Evolutionary conservation across 2,888 invertebrate genomes (phyloP).

Genomic region (Phalera bucephala): DNA sequence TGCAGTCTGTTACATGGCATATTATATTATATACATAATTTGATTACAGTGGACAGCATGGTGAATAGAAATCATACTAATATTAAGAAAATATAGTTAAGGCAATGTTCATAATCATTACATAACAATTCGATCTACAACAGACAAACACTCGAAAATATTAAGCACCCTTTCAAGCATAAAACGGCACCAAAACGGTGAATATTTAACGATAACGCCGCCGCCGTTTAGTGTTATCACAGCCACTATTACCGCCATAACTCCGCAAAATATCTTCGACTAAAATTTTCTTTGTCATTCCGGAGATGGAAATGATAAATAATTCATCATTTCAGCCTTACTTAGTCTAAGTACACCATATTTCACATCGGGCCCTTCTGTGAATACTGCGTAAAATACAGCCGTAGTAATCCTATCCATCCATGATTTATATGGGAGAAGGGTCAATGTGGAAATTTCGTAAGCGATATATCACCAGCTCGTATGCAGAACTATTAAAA

Average conservation of each 20-base stretch:
- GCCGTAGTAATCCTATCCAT: conserved; percentile 76
- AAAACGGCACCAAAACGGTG: conserved; percentile 8
- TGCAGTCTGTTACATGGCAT: too few species aligned
- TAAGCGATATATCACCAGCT: conserved; percentile 67
- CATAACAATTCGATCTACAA: too few species aligned
- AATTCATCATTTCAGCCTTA: conserved; percentile 23
- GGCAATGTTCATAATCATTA: too few species aligned
- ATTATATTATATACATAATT: too few species aligned
- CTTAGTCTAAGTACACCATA: conserved; percentile 78
- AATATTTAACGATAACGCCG: conserved; percentile 30
- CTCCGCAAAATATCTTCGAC: conserved; percentile 40
- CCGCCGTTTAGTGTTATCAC: conserved; percentile 28
- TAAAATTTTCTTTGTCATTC: conserved; percentile 59
- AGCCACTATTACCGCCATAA: conserved; percentile 41
- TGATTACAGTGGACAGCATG: too few species aligned
- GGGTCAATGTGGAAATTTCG: conserved; percentile 75
- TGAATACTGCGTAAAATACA: conserved; percentile 78
- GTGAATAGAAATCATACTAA: too few species aligned
- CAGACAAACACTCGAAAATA: too few species aligned
- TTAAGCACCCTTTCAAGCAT: background rate
- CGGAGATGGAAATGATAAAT: conserved; percentile 35
- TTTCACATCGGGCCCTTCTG: conserved; percentile 73
- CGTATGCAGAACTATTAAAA: conserved; percentile 58
- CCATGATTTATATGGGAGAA: conserved; percentile 73
- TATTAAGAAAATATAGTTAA: too few species aligned